A percentile compares a stretch with the other conserved stretches of the same genome.
Conservation (phyloP, 2,113 vertebrate species). For the Willisornis vidua region DNA sequence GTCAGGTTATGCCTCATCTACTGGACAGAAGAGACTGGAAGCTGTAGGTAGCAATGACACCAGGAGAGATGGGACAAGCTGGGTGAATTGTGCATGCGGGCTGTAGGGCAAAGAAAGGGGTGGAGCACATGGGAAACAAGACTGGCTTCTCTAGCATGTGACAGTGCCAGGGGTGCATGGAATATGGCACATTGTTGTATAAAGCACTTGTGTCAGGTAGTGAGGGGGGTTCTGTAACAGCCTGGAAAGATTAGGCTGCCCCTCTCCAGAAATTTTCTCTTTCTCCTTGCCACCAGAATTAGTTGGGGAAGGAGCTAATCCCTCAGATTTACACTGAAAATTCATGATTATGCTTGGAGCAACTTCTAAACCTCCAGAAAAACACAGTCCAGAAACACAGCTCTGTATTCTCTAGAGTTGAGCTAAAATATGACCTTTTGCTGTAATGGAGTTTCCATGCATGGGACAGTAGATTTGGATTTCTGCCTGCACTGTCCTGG, state of each 20-base stretch:
- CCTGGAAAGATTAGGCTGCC: not conserved
- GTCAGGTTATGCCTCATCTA: not conserved
- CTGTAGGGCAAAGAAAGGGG: not conserved
- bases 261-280: not conserved
- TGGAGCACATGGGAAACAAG: not conserved
- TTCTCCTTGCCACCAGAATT: not conserved
- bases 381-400: not conserved
- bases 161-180: not conserved
- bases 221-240: not conserved
- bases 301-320: not conserved
- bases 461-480: not conserved
- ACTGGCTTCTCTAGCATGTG: not conserved
- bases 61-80: not conserved
- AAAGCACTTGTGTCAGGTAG: not conserved
- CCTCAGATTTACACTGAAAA: not conserved
- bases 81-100: not conserved
- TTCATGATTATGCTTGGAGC: not conserved
- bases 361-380: not conserved
- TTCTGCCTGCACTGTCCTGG: not conserved
- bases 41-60: not conserved
- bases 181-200: not conserved
- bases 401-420: not conserved
- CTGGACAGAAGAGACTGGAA: not conserved
- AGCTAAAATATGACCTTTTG: not conserved
- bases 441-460: not conserved